Base-by-base conservation (phyloP, 2,888 invertebrate genomes). In the Caenorhabditis sp. region DNA sequence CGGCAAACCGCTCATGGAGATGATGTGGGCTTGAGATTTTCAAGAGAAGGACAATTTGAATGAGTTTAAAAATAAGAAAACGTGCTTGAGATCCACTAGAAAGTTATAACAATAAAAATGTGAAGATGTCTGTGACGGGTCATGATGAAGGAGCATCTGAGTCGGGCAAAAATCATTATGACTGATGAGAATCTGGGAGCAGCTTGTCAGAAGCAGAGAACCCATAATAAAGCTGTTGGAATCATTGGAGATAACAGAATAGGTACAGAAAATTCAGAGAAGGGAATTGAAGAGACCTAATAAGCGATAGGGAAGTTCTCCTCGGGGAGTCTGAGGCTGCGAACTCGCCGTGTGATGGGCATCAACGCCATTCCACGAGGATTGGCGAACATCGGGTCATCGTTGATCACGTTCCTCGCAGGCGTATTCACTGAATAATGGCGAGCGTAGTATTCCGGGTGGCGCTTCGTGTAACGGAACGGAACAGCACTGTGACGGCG, bases 261-360 rank as follows among this genome's bases (percentile, higher is more conserved):
- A 31, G 31, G 31, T 31, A 31, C 4, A 31, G 7, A 31, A 31
- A 31, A 31, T 31, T 31, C 31, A 7, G 31, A 31, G 31, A 31
- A 7, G 7, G 12, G 6, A 38, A 2, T 38, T 38, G 38, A 38
- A 38, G 38, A 10, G 12, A 10, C 31, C 35, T 38, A 77, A 31
- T 77, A 77, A 16, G 70, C 70, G 16, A 77, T 22, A 1, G 77
- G 69, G 47, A 77, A 77, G 24, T 56, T 70, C n/a, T 70, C 69
- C 31, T 70, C 69, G 22, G 77, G 77, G 8, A 14, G 19, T 31
- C 35, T 22, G 0, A 81, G 28, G 2, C 56, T 16, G 10, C 75
- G 56, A 28, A 64, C 80, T 14, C 10, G 19, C 22, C 31, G 64
- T 12, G 70, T 66, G 8, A 49, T 6, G 51, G 70, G 82, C 64